Base-by-base conservation (phyloP, 2,797 vertebrate species). In the Poecile montanus region DNA sequence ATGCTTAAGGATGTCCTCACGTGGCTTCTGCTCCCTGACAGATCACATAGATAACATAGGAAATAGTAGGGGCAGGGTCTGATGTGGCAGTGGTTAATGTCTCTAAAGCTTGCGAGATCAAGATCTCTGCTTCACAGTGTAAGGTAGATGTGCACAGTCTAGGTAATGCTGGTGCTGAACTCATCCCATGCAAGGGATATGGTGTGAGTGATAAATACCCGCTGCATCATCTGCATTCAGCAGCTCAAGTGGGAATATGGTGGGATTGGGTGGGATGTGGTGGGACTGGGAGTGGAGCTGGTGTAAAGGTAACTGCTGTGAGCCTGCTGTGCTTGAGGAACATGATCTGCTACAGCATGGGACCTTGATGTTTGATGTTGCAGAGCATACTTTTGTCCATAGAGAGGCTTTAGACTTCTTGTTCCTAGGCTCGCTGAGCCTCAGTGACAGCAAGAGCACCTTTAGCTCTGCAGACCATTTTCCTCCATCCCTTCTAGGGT, bases 21-120 rank as follows among this genome's bases (percentile, higher is more conserved):
- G 20, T 40, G 76, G 38, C 70, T 93, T 88, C 44, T 95, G 50
- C 42, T 75, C 36, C 40, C 36, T 77, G 34, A 25, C 22, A 84
- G 50, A 68, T 92, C 50, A 66, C 67, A 36, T 0, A 12, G 48
- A 16, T 84, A 66, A 48, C 62, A 32, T 3, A 11, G 26, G 58
- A 84, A 88, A 81, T 3, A 50, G 22, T 9, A 92, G 57, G 47
- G 45, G 18, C 40, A 58, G 19, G 25, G 36, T 63, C 27, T 85
- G 61, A 61, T 61, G n/a, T 73, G 30, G 32, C 58, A 66, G 38
- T 58, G 42, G 29, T 44, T 78, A 58, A 72, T 45, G 18, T 27
- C 70, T 32, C 44, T 22, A 25, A 51, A 48, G 9, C 13, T 81
- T 70, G 38, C 21, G 63, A 86, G 54, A 51, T 20, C 0, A 1